A percentile compares a stretch with the other conserved stretches of the same genome.
phyloP scores from a whole-genome alignment of 2,113 vertebrate species.

The Menura novaehollandiae region DNA sequence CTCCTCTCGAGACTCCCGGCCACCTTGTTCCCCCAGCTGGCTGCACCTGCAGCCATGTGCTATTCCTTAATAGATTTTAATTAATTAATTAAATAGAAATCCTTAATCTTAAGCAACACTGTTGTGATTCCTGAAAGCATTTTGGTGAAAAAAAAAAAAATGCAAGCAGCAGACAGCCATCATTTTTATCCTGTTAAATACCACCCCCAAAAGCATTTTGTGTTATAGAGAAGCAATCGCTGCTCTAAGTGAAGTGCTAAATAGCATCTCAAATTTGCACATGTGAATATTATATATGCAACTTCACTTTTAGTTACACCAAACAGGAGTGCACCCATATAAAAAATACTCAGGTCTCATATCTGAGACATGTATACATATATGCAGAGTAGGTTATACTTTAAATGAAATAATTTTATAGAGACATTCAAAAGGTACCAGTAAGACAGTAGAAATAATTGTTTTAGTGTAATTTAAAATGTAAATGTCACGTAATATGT shows the following conservation, averaged over 20 bases:
- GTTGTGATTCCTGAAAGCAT: neutral
- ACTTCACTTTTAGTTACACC: neutral
- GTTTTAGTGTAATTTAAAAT: constrained; percentile 64
- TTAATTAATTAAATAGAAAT: neutral
- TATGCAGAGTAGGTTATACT: neutral
- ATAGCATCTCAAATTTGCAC: neutral
- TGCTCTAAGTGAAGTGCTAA: neutral
- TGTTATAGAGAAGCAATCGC: neutral
- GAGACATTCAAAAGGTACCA: constrained; percentile 3
- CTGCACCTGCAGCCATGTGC: neutral
- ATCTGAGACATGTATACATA: neutral
- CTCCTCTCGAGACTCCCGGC: neutral
- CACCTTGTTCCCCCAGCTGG: neutral
- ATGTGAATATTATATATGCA: neutral
- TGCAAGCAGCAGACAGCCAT: neutral
- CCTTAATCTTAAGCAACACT: neutral
- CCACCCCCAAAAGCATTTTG: neutral
- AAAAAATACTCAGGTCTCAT: neutral
- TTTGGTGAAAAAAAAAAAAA: neutral
- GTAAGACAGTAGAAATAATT: constrained; percentile 60
- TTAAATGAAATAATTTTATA: constrained; percentile 29
- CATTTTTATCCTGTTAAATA: neutral
- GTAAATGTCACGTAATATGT: constrained; percentile 55
- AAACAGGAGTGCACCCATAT: neutral
- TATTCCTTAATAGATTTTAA: neutral